phyloP scores from a whole-genome alignment of 2,888 invertebrate genomes.

The Synanthedon tipuliformis region DNA sequence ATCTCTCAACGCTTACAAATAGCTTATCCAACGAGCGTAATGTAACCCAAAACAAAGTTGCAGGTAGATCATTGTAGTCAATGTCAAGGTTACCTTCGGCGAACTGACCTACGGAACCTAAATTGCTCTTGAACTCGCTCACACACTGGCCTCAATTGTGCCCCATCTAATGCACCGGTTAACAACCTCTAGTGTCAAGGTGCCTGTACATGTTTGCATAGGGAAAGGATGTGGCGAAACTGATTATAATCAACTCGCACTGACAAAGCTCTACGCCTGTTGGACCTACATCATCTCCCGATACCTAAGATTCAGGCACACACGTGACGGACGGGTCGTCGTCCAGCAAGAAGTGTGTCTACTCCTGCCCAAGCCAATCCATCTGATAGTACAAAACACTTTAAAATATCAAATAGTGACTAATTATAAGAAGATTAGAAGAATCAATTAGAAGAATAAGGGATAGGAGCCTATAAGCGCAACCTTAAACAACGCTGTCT shows the following conservation, averaged over 20 bases:
- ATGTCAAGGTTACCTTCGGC: conserved; percentile 69
- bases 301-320: no score
- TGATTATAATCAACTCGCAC: conserved; percentile 16
- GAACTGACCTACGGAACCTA: conserved; percentile 70
- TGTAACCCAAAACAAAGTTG: conserved; percentile 5
- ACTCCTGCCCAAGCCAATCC: no score
- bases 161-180: conserved; percentile 66
- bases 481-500: no score
- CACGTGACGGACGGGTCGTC: no score
- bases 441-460: no score
- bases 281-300: no score
- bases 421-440: no score
- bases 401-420: no score
- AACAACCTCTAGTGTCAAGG: conserved; percentile 69
- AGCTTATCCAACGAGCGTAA: neutral
- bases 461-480: no score
- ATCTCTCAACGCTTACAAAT: neutral
- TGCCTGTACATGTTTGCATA: conserved; percentile 56
- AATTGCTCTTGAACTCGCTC: conserved; percentile 70
- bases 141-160: conserved; percentile 69
- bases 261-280: conserved; percentile 1
- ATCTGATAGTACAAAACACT: no score
- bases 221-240: conserved; percentile 38
- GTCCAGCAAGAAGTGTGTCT: no score
- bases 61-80: conserved; percentile 46